A percentile compares a stretch with the other conserved stretches of the same genome.
phyloP scores from a whole-genome alignment of 2,113 vertebrate genomes.

The Micronycteris hirsuta region DNA sequence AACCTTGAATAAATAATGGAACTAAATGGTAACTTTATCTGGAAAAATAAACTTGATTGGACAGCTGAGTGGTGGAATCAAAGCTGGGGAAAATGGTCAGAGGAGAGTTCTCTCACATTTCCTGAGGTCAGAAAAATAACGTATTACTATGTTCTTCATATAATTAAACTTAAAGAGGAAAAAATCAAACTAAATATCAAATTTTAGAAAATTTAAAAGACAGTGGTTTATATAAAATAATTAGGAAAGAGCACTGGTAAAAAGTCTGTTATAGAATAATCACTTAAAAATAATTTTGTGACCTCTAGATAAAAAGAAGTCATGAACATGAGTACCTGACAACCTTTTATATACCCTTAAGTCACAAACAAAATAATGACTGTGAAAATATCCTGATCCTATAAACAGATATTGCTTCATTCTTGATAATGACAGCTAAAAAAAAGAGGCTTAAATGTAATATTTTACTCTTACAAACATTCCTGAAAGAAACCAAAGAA shows the following conservation, averaged over 20 bases:
- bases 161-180: neutral
- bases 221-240: neutral
- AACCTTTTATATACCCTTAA: neutral
- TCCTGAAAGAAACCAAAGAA: slow-evolving; percentile 17
- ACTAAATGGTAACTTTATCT: neutral
- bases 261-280: neutral
- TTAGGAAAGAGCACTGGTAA: neutral
- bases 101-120: neutral
- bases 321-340: neutral
- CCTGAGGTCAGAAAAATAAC: neutral
- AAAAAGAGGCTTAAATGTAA: neutral
- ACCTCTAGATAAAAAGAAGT: neutral
- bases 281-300: neutral
- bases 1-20: slow-evolving; percentile 20
- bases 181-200: neutral
- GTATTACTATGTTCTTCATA: neutral
- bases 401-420: too few species aligned
- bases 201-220: neutral
- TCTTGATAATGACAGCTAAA: too few species aligned
- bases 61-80: neutral
- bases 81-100: neutral
- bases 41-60: neutral
- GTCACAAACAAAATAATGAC: neutral
- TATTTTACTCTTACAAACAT: neutral
- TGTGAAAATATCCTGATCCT: too few species aligned